These are phyloP conservation scores for Melikaiella ostensackeni DNA, from an alignment of 2,888 invertebrate genomes.

Conservation along the genomic window DNA sequence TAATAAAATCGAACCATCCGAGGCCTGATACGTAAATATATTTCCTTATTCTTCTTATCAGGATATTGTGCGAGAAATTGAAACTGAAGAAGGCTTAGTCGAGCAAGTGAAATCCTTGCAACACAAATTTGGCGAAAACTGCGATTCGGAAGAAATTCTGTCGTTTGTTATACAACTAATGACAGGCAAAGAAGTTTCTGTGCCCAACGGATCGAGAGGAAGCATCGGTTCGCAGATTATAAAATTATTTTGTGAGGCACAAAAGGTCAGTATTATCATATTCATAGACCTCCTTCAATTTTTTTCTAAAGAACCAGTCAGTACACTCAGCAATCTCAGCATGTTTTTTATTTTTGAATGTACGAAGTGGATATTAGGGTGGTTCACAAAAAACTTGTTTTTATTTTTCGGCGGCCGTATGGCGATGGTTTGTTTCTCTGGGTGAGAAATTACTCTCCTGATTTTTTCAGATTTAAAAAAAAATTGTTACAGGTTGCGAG, in stretches of 20 bases:
- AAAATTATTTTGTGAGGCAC: constrained; percentile 81
- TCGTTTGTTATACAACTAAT: constrained; percentile 79
- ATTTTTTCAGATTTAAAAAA: no score
- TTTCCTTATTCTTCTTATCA: constrained; percentile 47
- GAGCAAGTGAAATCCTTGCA: constrained; percentile 80
- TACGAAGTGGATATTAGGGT: neutral
- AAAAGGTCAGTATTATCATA: constrained; percentile 75
- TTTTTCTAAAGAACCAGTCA: neutral
- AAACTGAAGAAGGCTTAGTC: constrained; percentile 78
- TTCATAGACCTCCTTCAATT: constrained; percentile 13
- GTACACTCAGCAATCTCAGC: neutral
- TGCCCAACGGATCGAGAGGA: constrained; percentile 80
- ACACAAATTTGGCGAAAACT: constrained; percentile 77
- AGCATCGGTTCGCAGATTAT: constrained; percentile 80
- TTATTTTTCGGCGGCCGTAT: no score
- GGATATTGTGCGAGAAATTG: constrained; percentile 75
- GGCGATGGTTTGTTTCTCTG: no score
- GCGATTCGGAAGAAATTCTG: constrained; percentile 75
- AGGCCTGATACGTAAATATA: no score
- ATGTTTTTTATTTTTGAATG: neutral
- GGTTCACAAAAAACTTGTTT: no score
- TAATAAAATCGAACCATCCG: no score
- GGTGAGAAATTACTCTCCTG: no score
- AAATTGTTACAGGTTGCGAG: no score
- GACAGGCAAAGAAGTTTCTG: constrained; percentile 80